Conservation (phyloP, 2,797 vertebrate genomes). For the Spea hammondii region DNA sequence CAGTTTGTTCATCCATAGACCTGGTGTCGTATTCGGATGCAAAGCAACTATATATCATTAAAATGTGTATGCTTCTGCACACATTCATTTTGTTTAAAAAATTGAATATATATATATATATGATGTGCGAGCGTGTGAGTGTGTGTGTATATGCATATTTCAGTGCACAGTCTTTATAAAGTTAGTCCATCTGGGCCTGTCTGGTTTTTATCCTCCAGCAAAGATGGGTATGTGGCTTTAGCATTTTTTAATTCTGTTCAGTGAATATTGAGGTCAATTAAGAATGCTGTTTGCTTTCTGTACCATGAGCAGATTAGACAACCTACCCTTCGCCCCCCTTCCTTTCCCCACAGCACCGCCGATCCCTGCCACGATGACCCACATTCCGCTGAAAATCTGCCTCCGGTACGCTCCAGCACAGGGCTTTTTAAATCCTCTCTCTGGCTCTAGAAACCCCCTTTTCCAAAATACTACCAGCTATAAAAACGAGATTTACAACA, state of each 20-base stretch:
- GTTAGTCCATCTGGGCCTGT: conserved; percentile 37
- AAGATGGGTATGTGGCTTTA: conserved; percentile 64
- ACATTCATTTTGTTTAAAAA: no score
- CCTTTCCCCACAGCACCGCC: conserved; percentile 60
- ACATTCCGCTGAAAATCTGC: conserved; percentile 67
- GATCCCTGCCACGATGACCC: conserved; percentile 73
- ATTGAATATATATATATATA: no score
- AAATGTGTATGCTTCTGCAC: no score
- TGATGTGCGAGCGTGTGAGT: no score
- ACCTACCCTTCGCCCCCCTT: conserved; percentile 51
- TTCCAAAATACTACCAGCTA: neutral
- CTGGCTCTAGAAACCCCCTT: neutral
- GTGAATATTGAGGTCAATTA: conserved; percentile 87
- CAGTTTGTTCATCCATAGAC: no score
- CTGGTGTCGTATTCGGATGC: no score
- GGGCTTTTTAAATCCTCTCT: conserved; percentile 20
- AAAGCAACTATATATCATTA: no score
- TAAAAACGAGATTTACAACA: no score
- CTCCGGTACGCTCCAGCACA: neutral
- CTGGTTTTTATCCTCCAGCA: conserved; percentile 54
- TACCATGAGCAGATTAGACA: conserved; percentile 80
- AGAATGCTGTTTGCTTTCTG: conserved; percentile 73
- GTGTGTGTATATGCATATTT: neutral
- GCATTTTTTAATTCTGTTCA: conserved; percentile 70
- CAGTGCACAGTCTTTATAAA: conserved; percentile 2